Evolutionary conservation across 2,113 vertebrate species (phyloP).

Genomic region (Mirza zaza): DNA sequence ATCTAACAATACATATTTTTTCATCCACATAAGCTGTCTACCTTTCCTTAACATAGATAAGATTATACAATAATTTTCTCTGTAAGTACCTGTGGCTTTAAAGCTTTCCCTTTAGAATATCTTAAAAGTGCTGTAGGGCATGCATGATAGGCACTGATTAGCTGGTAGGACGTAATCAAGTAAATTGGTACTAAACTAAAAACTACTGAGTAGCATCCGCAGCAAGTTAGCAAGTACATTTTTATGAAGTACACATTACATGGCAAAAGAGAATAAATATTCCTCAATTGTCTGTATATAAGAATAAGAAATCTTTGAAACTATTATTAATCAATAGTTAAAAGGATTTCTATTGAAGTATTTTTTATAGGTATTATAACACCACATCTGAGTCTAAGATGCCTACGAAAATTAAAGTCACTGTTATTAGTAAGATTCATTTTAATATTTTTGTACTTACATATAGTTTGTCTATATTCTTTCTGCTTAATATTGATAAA

Average conservation of each 20-base stretch:
- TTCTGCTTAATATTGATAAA: constrained; percentile 53
- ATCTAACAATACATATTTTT: background rate
- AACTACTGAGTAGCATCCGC: constrained; percentile 28
- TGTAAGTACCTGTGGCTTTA: constrained; percentile 58
- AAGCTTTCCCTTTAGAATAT: constrained; percentile 60
- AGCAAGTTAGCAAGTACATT: constrained; percentile 39
- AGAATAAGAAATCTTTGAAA: constrained; percentile 6
- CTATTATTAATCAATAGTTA: background rate
- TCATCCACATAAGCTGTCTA: background rate
- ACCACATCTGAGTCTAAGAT: background rate
- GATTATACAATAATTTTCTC: constrained; percentile 74
- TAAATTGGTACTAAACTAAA: constrained; percentile 35
- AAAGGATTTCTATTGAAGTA: constrained; percentile 14
- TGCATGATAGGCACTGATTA: constrained; percentile 58
- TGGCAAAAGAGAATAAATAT: background rate
- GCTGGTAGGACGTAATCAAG: constrained; percentile 51
- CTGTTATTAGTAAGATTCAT: constrained; percentile 36
- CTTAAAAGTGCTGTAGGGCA: constrained; percentile 65
- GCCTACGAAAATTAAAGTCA: constrained; percentile 33
- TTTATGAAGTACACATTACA: background rate
- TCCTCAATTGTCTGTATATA: background rate
- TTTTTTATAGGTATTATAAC: background rate
- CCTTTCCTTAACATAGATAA: constrained; percentile 50
- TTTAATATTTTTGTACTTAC: constrained; percentile 37
- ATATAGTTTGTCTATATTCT: constrained; percentile 10